Percentiles rank a stretch among this genome's conserved stretches.
Conservation (phyloP, 2,797 vertebrate species). For the Liparis tanakae region DNA sequence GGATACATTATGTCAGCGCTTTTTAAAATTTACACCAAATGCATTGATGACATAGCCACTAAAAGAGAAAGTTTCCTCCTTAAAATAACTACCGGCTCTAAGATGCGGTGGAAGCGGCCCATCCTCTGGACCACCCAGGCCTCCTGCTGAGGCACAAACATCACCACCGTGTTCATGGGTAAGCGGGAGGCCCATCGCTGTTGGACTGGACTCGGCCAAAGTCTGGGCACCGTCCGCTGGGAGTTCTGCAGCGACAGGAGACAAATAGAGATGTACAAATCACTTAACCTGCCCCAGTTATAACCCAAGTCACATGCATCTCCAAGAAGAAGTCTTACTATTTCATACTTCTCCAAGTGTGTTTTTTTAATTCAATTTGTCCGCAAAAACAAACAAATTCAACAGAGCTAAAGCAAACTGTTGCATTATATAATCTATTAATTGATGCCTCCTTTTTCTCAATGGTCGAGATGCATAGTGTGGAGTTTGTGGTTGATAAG, state of each 20-base stretch:
- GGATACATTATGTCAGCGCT: background rate
- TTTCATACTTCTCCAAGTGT: too few relatives aligned
- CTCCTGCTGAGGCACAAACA: slow-evolving; percentile 92
- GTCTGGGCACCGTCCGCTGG: background rate
- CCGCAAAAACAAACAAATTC: too few relatives aligned
- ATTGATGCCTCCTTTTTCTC: too few relatives aligned
- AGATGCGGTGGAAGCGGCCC: slow-evolving; percentile 86
- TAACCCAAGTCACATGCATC: background rate
- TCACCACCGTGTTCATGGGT: slow-evolving; percentile 87
- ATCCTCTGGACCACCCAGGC: slow-evolving; percentile 93
- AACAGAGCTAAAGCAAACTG: background rate
- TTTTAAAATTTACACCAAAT: background rate
- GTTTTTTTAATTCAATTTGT: too few relatives aligned
- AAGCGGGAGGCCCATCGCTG: slow-evolving; percentile 52
- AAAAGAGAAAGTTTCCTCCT: slow-evolving; percentile 27
- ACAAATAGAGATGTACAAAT: background rate
- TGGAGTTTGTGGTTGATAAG: too few relatives aligned
- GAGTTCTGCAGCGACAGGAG: background rate
- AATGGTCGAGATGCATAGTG: too few relatives aligned
- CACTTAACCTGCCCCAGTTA: background rate
- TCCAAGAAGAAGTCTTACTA: too few relatives aligned
- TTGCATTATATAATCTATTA: background rate
- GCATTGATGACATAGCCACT: slow-evolving; percentile 41
- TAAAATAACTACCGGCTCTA: background rate
- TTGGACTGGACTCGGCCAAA: background rate